Percentiles rank a stretch among this genome's conserved stretches.
Evolutionary conservation across 2,113 vertebrate species (phyloP).

Genomic region (Nibea albiflora): DNA sequence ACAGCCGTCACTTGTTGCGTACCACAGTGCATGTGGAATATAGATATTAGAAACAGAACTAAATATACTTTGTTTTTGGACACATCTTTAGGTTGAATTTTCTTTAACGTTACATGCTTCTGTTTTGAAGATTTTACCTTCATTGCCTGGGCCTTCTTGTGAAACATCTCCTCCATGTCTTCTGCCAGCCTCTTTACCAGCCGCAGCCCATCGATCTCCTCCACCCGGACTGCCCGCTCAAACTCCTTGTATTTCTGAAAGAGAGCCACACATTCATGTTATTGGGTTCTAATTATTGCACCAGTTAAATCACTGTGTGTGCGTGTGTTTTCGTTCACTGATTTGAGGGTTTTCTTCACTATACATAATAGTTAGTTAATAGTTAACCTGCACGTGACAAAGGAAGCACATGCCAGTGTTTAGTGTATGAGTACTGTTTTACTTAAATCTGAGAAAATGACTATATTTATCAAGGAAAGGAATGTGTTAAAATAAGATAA

Average conservation of each 20-base stretch:
- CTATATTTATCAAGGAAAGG: background rate
- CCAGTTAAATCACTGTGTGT: background rate
- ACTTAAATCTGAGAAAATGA: background rate
- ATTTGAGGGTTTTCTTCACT: background rate
- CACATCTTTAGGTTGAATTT: no score
- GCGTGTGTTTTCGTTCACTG: background rate
- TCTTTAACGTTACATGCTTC: background rate
- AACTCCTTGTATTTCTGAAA: constrained; percentile 98
- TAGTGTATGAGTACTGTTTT: background rate
- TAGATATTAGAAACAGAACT: background rate
- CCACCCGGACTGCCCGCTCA: constrained; percentile 93
- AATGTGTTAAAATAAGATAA: background rate
- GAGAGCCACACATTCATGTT: constrained; percentile 30
- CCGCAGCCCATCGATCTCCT: constrained; percentile 96
- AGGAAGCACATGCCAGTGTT: background rate
- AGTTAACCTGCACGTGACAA: no score
- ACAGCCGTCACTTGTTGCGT: background rate
- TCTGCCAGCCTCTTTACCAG: constrained; percentile 96
- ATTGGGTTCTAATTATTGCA: background rate
- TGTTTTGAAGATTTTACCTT: constrained; percentile 80
- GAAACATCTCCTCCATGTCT: constrained; percentile 99
- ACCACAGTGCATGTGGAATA: background rate
- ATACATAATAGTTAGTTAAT: no score
- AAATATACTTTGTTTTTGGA: no score
- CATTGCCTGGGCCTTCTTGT: constrained; percentile 96